Evolutionary conservation across 2,888 invertebrate genomes (phyloP).

Genomic region (Ptilodon capucinus): DNA sequence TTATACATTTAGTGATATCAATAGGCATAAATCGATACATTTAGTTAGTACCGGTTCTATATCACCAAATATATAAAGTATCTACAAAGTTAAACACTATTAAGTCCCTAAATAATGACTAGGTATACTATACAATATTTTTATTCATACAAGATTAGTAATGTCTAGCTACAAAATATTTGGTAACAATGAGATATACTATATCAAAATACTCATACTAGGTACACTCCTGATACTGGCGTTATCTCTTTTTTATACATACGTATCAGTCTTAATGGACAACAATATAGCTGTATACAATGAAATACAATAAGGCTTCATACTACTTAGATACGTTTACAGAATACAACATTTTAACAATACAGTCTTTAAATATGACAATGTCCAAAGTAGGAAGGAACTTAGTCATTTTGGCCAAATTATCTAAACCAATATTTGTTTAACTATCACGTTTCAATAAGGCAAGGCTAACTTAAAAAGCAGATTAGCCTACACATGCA

Average conservation of each 20-base stretch:
- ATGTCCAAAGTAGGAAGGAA: conserved; percentile 57
- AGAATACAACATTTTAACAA: conserved; percentile 52
- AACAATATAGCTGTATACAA: conserved; percentile 50
- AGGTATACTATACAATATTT: conserved; percentile 72
- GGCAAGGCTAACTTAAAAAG: conserved; percentile 67
- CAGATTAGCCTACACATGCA: conserved; percentile 72
- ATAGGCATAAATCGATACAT: conserved; percentile 15
- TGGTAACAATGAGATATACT: conserved; percentile 81
- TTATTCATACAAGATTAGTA: conserved; percentile 55
- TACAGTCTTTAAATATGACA: conserved; percentile 63
- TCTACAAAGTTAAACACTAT: conserved; percentile 42
- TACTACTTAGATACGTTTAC: conserved; percentile 53
- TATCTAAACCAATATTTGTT: conserved; percentile 50
- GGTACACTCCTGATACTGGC: conserved; percentile 69
- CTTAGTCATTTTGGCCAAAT: conserved; percentile 62
- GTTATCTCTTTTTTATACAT: conserved; percentile 58
- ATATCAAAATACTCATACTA: conserved; percentile 75
- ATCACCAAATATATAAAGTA: conserved; percentile 42
- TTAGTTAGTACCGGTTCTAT: conserved; percentile 16
- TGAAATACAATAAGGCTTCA: conserved; percentile 54
- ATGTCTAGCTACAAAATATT: conserved; percentile 76
- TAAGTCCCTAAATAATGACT: conserved; percentile 76
- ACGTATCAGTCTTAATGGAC: conserved; percentile 75
- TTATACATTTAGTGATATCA: conserved; percentile 42
- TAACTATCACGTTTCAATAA: conserved; percentile 68